Evolutionary conservation across 2,113 vertebrate genomes (phyloP), one percentile per base, ranked within the genome.

Genomic region (Trematomus loennbergii): DNA sequence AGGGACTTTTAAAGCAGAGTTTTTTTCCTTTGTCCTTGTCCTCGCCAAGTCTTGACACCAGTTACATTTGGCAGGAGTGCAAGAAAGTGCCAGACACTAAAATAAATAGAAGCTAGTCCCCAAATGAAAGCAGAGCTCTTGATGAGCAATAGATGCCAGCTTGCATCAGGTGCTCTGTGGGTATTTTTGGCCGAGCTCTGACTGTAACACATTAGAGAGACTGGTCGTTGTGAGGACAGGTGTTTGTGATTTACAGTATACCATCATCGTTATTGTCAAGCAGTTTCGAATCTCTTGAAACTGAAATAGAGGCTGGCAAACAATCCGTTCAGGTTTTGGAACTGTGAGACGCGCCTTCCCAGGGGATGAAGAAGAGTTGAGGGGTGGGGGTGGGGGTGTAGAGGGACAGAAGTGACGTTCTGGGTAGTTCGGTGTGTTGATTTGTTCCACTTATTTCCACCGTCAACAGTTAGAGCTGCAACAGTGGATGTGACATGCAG

Each of bases 61-160:
- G 64, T 79, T 63, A 43, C 22, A 80, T 76, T 67, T 90, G 82
- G 77, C 62, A 67, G 16, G 29, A 73, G 70, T 71, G 67, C 81
- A 22, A 45, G 70, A 49, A 83, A 72, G 63, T 45, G 54, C 15
- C 6, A 50, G 65, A 62, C 46, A 22, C 10, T 22, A 54, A 68
- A 71, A 57, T 74, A 22, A 82, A 72, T 36, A 58, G 12, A 78
- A 78, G 20, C 17, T 1, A n/a, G 55, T 50, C 57, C 18, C 57
- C 63, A 7, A 81, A 79, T 65, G 55, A 50, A 64, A 79, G 69
- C 20, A 52, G 62, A 81, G 72, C 36, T 17, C 13, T 52, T 70
- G 53, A 72, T 67, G 18, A 66, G 50, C 45, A 45, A 60, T 57
- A 46, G 43, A 49, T 7, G 15, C 8, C 62, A 63, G 62, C 62